Conservation (phyloP, 2,888 invertebrate genomes). For the Athalia circularis region DNA sequence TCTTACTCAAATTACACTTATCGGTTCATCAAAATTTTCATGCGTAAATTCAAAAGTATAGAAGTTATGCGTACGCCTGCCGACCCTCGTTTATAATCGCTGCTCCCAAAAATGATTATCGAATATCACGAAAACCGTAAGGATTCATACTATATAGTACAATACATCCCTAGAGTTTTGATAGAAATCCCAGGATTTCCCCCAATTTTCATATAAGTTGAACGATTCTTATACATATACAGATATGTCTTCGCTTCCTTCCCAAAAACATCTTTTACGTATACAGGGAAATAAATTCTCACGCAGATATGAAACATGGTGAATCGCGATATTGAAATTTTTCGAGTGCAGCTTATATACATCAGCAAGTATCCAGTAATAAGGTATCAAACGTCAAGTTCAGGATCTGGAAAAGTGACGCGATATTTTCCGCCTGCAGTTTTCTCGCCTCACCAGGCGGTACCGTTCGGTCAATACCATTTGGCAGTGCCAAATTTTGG, state of each 20-base stretch:
- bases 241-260: no score
- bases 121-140: no score
- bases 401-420: background rate
- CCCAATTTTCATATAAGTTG: background rate
- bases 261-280: background rate
- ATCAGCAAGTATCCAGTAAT: conserved; percentile 15
- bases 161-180: no score
- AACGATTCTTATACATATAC: background rate
- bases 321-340: background rate
- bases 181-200: no score
- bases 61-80: no score
- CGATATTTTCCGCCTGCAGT: conserved; percentile 12
- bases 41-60: no score
- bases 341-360: background rate
- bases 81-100: no score
- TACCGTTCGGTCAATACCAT: background rate
- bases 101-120: no score
- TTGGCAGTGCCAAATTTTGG: background rate
- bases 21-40: no score
- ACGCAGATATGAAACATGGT: background rate
- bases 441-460: background rate
- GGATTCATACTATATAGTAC: no score
- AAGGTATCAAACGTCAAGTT: conserved; percentile 24
- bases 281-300: background rate
- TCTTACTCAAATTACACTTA: no score